A percentile compares a stretch with the other conserved stretches of the same genome.
phyloP scores from a whole-genome alignment of 2,797 vertebrate genomes.

The Rhabdophis nuchalis region DNA sequence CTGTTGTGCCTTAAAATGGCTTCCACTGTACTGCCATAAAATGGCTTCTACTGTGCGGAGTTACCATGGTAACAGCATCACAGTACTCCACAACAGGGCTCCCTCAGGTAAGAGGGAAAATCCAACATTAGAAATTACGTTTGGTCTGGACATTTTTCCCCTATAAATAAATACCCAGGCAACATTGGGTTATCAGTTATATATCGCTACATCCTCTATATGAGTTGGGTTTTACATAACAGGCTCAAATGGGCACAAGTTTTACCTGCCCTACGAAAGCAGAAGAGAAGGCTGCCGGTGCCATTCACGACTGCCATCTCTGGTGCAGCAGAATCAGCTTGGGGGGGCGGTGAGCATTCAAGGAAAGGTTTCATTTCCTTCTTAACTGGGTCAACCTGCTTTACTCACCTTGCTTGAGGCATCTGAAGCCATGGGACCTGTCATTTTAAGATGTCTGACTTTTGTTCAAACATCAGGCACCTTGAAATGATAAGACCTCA shows the following conservation, averaged over 20 bases:
- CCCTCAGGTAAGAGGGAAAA: too few relatives aligned
- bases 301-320: background rate
- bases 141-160: too few relatives aligned
- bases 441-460: background rate
- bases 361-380: background rate
- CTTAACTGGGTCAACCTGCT: background rate
- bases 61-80: too few relatives aligned
- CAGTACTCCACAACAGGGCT: too few relatives aligned
- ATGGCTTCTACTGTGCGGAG: too few relatives aligned
- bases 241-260: background rate
- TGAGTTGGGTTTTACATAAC: background rate
- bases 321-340: background rate
- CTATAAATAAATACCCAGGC: too few relatives aligned
- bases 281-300: background rate
- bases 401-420: background rate
- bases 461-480: background rate
- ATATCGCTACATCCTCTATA: background rate
- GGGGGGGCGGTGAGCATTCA: background rate
- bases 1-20: too few relatives aligned
- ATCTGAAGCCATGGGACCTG: background rate
- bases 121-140: too few relatives aligned
- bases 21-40: too few relatives aligned
- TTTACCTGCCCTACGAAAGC: background rate
- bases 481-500: background rate
- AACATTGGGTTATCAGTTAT: too few relatives aligned